Conservation (phyloP, 2,888 invertebrate genomes). For the Mesorhabditis spiculigera region DNA sequence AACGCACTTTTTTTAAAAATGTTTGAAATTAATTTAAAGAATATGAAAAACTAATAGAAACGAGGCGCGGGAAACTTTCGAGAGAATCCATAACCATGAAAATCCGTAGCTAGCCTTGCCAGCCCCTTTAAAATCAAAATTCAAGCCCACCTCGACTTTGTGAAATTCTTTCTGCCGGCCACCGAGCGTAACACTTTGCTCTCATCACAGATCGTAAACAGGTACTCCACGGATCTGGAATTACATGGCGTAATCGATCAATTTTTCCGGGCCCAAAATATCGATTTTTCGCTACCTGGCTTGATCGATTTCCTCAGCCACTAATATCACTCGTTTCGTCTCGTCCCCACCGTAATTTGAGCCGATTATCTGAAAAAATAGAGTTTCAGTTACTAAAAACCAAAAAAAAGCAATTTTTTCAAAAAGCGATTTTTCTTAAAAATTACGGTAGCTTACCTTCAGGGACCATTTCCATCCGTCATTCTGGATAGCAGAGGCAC, state of each 20-base stretch:
- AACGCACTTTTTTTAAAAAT: too few relatives aligned
- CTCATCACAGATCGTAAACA: constrained; percentile 58
- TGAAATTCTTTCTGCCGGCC: constrained; percentile 60
- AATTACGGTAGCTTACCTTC: constrained; percentile 12
- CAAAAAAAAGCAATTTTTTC: too few relatives aligned
- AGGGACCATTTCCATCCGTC: constrained; percentile 63
- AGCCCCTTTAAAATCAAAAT: too few relatives aligned
- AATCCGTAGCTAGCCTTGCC: too few relatives aligned
- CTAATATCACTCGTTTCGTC: constrained; percentile 24
- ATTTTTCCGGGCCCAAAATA: neutral
- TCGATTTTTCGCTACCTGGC: constrained; percentile 21
- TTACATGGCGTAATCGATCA: neutral
- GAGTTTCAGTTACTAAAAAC: too few relatives aligned
- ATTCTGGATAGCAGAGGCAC: constrained; percentile 60
- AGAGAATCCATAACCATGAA: too few relatives aligned
- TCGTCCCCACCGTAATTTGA: neutral
- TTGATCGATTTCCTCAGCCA: constrained; percentile 49
- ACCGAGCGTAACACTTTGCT: constrained; percentile 59
- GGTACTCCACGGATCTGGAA: constrained; percentile 46
- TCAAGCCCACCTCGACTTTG: constrained; percentile 58
- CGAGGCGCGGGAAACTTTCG: too few relatives aligned
- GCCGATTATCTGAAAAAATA: neutral
- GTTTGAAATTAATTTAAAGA: too few relatives aligned
- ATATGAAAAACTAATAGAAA: too few relatives aligned
- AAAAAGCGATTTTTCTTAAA: neutral